Conservation (phyloP, 2,113 vertebrate species). For the Stigmatopora argus region DNA sequence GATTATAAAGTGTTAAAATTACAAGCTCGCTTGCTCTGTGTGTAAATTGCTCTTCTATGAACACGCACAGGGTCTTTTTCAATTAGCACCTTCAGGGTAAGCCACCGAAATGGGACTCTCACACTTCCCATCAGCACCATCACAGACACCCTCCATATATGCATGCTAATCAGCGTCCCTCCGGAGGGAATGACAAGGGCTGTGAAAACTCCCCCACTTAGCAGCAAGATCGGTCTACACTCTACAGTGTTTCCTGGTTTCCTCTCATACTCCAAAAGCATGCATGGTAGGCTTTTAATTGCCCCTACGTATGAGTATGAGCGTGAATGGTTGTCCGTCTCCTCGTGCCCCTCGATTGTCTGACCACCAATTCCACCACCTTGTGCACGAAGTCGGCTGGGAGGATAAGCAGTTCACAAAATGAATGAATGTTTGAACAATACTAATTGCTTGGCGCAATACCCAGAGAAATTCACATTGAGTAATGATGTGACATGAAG, state of each 20-base stretch:
- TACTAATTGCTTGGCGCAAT: not conserved
- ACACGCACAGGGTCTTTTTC: constrained; percentile 14
- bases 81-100: constrained; percentile 15
- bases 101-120: not conserved
- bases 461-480: not conserved
- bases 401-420: too few species aligned
- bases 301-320: too few species aligned
- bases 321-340: too few species aligned
- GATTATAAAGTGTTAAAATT: not conserved
- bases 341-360: too few species aligned
- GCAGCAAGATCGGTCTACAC: constrained; percentile 26
- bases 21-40: constrained; percentile 3
- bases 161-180: not conserved
- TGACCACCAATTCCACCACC: too few species aligned
- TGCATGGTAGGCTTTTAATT: too few species aligned
- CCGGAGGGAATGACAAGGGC: constrained; percentile 14
- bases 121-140: not conserved
- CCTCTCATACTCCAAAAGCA: not conserved
- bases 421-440: not conserved
- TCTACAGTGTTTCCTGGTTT: constrained; percentile 15
- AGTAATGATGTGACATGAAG: constrained; percentile 7
- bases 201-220: constrained; percentile 11
- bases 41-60: constrained; percentile 12
- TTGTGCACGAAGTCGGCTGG: too few species aligned
- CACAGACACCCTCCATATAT: not conserved